phyloP scores from a whole-genome alignment of 1,140 invertebrate species.

The Atta texana region DNA sequence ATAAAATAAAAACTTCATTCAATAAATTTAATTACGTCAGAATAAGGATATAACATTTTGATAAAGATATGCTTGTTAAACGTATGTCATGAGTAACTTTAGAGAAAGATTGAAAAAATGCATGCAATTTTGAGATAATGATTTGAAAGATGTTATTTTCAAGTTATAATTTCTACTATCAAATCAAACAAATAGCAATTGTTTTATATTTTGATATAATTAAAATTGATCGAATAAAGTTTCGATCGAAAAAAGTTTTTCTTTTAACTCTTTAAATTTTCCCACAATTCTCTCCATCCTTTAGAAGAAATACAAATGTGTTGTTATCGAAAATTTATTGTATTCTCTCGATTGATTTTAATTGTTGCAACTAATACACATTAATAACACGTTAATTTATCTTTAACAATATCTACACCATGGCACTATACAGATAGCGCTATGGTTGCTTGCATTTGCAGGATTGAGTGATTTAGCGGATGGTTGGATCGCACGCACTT shows the following conservation, averaged over 20 bases:
- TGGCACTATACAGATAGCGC: slow-evolving; percentile 75
- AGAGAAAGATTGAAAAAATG: too few species aligned
- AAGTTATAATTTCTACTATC: too few species aligned
- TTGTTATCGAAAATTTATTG: neutral
- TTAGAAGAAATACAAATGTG: neutral
- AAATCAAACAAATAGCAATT: too few species aligned
- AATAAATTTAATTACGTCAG: too few species aligned
- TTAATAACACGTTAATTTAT: neutral
- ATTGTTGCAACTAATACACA: neutral
- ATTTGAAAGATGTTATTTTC: too few species aligned
- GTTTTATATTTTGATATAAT: too few species aligned
- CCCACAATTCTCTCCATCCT: neutral
- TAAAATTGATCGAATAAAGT: too few species aligned
- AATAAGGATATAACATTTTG: slow-evolving; percentile 4
- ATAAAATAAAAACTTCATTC: too few species aligned
- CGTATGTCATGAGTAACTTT: neutral
- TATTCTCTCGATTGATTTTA: neutral
- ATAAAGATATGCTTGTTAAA: neutral
- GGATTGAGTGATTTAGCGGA: slow-evolving; percentile 88
- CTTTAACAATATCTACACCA: slow-evolving; percentile 1
- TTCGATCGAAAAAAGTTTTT: too few species aligned
- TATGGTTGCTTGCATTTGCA: slow-evolving; percentile 83
- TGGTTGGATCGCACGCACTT: slow-evolving; percentile 98
- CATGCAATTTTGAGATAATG: too few species aligned
- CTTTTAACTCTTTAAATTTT: too few species aligned